Evolutionary conservation across 2,888 invertebrate genomes (phyloP).

Genomic region (Labia minor): DNA sequence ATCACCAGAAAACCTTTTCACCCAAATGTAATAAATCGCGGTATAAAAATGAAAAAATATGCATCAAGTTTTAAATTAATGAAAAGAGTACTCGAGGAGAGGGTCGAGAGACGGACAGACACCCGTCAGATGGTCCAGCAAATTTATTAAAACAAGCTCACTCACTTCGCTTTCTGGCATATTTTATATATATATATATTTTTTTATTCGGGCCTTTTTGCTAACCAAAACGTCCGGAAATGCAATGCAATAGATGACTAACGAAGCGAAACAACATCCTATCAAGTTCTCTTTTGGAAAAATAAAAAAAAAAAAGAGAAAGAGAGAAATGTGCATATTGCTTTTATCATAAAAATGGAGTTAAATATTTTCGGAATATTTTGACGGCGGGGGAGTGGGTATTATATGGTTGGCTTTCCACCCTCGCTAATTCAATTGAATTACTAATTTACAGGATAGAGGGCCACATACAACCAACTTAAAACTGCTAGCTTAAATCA

Average conservation of each 20-base stretch:
- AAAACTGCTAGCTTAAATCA: background rate
- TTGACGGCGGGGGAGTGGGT: background rate
- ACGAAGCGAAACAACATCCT: constrained; percentile 13
- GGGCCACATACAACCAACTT: background rate
- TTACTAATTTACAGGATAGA: background rate
- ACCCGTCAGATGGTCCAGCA: constrained; percentile 4
- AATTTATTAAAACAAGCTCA: background rate
- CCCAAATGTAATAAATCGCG: constrained; percentile 13
- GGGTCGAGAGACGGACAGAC: background rate
- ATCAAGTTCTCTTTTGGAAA: background rate
- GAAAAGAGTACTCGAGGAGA: background rate
- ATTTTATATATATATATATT: background rate
- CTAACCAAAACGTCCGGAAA: background rate
- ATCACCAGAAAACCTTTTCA: constrained; percentile 7
- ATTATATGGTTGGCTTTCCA: background rate
- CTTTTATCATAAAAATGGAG: constrained; percentile 1
- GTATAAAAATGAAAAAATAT: constrained; percentile 13
- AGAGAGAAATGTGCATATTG: background rate
- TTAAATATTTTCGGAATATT: background rate
- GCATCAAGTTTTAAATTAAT: constrained; percentile 5
- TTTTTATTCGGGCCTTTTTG: background rate
- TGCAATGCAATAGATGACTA: constrained; percentile 1
- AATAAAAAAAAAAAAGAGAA: no score
- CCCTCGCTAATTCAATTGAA: background rate
- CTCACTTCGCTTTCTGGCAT: background rate